Conservation (phyloP, 37 sponge, comb jelly and placozoan genomes). For the Aphrocallistes beatrix region DNA sequence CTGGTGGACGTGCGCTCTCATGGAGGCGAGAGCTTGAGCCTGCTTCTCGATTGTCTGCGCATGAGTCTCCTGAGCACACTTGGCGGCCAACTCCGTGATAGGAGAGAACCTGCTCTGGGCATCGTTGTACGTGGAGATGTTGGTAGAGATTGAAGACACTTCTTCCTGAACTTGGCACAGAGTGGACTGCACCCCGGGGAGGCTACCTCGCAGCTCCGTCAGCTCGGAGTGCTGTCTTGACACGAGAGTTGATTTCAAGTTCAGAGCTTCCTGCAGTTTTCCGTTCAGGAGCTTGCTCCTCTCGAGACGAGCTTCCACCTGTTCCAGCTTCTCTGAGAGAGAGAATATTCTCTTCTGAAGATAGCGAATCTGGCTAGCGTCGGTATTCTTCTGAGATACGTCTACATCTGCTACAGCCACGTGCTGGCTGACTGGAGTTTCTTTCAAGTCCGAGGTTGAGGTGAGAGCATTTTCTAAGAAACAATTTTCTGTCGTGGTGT, state of each 20-base stretch:
- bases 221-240: background rate
- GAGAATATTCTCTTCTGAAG: background rate
- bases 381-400: background rate
- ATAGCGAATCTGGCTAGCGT: background rate
- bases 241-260: background rate
- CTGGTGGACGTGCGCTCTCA: background rate
- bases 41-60: background rate
- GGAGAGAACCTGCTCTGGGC: background rate
- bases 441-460: background rate
- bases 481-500: background rate
- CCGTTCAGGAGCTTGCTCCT: background rate
- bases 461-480: background rate
- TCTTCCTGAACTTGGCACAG: background rate
- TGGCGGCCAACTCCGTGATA: background rate
- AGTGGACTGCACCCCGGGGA: background rate
- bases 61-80: background rate
- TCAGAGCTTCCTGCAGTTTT: background rate
- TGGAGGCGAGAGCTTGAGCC: background rate
- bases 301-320: background rate
- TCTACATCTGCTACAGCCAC: background rate
- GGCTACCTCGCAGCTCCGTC: background rate
- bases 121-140: background rate
- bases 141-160: background rate
- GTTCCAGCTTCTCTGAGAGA: background rate
- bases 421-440: background rate